Percentiles rank a stretch among this genome's conserved stretches.
These are phyloP conservation scores for Venustoraphidia nigricollis DNA, from an alignment of 2,888 invertebrate species.

Conservation along the genomic window DNA sequence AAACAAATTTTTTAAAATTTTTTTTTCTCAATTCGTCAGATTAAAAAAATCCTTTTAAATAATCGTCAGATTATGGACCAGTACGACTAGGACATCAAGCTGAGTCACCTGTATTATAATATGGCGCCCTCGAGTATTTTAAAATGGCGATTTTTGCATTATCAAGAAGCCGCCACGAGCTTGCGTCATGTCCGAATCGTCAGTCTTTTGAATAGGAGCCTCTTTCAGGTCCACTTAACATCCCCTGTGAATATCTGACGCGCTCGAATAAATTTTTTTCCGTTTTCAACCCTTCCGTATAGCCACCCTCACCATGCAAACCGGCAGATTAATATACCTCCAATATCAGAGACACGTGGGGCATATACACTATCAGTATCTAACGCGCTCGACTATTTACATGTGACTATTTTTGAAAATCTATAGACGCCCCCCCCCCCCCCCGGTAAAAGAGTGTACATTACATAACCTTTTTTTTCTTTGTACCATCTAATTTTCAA, in stretches of 20 bases:
- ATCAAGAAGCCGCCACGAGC: constrained; percentile 4
- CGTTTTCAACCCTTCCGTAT: constrained; percentile 6
- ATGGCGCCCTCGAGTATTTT: constrained; percentile 9
- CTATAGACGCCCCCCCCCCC: too few relatives aligned
- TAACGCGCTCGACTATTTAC: constrained; percentile 9
- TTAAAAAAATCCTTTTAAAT: not conserved
- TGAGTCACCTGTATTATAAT: constrained; percentile 5
- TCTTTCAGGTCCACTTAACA: constrained; percentile 11
- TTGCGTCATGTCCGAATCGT: constrained; percentile 11
- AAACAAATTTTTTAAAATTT: too few relatives aligned
- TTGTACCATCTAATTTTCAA: too few relatives aligned
- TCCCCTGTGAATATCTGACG: constrained; percentile 2
- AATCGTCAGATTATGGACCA: constrained; percentile 7
- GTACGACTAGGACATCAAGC: constrained; percentile 4
- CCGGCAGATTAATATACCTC: constrained; percentile 11
- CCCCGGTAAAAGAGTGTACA: too few relatives aligned
- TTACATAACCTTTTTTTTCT: too few relatives aligned
- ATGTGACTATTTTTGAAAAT: constrained; percentile 4
- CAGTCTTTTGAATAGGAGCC: constrained; percentile 8
- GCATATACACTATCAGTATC: constrained; percentile 9
- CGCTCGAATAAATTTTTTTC: constrained; percentile 10
- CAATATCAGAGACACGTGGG: constrained; percentile 10
- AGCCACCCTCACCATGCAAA: constrained; percentile 10
- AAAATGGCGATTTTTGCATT: constrained; percentile 5
- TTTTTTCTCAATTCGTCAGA: too few relatives aligned